phyloP scores from a whole-genome alignment of 2,113 vertebrate species.

The Erinaceus europaeus region DNA sequence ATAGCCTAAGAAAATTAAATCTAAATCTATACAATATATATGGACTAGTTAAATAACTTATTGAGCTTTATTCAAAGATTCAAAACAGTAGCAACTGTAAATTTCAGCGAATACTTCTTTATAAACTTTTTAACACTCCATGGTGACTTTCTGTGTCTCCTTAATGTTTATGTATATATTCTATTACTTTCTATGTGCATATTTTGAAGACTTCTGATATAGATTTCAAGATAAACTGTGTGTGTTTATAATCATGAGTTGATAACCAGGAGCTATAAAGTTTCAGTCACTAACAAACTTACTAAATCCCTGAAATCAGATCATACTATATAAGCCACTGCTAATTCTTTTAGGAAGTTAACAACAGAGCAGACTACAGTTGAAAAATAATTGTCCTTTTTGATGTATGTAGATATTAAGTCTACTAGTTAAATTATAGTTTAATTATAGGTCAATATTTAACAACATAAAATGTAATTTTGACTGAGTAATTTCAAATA shows the following conservation, averaged over 20 bases:
- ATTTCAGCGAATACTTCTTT: not conserved
- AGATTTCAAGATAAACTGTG: not conserved
- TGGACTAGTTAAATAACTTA: slow-evolving; percentile 26
- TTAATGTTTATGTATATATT: not conserved
- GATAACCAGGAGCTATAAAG: not conserved
- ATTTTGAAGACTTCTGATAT: not conserved
- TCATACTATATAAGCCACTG: not conserved
- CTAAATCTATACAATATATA: slow-evolving; percentile 40
- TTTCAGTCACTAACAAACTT: not conserved
- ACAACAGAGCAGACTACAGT: too few species aligned
- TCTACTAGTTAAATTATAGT: too few species aligned
- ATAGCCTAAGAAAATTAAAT: slow-evolving; percentile 65
- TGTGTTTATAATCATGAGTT: not conserved
- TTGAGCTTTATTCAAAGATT: slow-evolving; percentile 58
- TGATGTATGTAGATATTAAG: too few species aligned
- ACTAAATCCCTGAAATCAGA: not conserved
- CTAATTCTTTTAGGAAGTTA: not conserved
- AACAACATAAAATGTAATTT: too few species aligned
- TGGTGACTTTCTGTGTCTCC: too few species aligned
- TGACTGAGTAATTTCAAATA: too few species aligned
- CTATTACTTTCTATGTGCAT: not conserved
- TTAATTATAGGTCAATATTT: too few species aligned
- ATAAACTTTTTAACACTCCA: too few species aligned
- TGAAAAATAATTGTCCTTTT: too few species aligned
- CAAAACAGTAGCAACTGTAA: not conserved